Base-by-base conservation (phyloP, 2,888 invertebrate genomes). In the Erebia epiphron region DNA sequence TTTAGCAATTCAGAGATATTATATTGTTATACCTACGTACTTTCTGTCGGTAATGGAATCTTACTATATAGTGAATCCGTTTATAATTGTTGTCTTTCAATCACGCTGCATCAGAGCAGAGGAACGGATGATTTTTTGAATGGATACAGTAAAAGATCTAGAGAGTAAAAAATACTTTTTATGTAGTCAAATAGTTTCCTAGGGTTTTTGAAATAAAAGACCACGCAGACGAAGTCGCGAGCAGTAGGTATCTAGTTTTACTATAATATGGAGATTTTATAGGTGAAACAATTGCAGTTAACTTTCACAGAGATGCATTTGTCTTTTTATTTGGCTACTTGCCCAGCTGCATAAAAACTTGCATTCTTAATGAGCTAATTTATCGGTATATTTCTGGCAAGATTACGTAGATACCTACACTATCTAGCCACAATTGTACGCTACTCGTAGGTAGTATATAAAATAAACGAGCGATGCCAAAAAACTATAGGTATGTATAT, bases 341-440 rank as follows among this genome's bases (percentile, higher is more conserved):
- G 58, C 58, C 58, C 16, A 60, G 16, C 58, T 41, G 58, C 41
- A 60, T 14, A 60, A 60, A 57, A 60, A 60, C 58, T 35, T 41
- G 35, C 35, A 41, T 60, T 41, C 43, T 4, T 14, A 60, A 60
- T 41, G 58, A 60, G 16, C 16, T 4, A 60, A 41, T 41, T 60
- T 18, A 13, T 56, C n/a, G n/a, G 10, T n/a, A 58, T 26, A 60
- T 57, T 60, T 60, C 41, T 60, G 58, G 58, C 41, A 41, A 21
- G 56, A 56, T 56, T 56, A 18, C 35, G 35, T 35, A 35, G 35
- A 7, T 35, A 2, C 1, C 21, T 2, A 26, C 18, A 18, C 16
- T 16, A 54, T 18, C 54, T 54, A 35, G 7, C 50, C 10, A 46
- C 11, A 46, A 46, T 2, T 46, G n/a, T 8, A 50, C n/a, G 49